These are phyloP conservation scores for Anguilla japonica DNA, from an alignment of 2,113 vertebrate genomes.

Conservation along the genomic window DNA sequence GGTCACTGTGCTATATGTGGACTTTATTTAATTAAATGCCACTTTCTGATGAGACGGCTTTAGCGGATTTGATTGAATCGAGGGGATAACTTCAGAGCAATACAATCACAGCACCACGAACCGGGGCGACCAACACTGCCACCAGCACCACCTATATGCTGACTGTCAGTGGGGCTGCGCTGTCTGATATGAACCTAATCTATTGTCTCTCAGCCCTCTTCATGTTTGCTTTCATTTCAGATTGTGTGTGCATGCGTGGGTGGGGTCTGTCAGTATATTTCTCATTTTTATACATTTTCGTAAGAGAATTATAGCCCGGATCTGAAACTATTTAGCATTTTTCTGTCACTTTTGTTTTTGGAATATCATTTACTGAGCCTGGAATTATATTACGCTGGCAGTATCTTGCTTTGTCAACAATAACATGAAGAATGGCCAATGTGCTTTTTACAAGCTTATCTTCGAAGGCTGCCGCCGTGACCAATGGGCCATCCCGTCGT, in stretches of 20 bases:
- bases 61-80: neutral
- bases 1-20: neutral
- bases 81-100: neutral
- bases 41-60: neutral
- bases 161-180: neutral
- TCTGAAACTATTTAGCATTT: neutral
- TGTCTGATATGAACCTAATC: neutral
- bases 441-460: neutral
- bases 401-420: neutral
- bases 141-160: neutral
- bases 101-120: neutral
- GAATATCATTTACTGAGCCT: neutral
- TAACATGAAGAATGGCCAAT: neutral
- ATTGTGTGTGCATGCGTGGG: neutral
- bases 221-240: neutral
- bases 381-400: neutral
- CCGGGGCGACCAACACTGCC: neutral
- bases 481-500: neutral
- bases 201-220: neutral
- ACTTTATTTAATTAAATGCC: neutral
- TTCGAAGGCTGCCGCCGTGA: neutral
- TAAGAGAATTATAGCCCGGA: neutral
- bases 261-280: neutral
- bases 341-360: neutral
- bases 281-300: neutral